A percentile compares a stretch with the other conserved stretches of the same genome.
Conservation (phyloP, 2,888 invertebrate species). For the Cryptus viduatorius region DNA sequence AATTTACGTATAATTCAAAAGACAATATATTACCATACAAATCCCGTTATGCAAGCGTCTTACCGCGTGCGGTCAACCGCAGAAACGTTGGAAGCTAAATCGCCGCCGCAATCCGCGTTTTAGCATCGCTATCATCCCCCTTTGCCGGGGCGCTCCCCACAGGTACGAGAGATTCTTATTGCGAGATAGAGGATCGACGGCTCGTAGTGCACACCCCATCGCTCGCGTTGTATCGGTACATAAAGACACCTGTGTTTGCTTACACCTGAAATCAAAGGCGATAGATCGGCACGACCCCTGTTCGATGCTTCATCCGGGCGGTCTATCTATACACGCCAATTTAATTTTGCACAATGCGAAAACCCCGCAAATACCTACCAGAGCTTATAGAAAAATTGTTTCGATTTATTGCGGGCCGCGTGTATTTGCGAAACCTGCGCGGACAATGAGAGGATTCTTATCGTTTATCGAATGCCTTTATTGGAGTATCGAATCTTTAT, state of each 20-base stretch:
- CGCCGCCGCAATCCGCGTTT: neutral
- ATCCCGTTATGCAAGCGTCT: neutral
- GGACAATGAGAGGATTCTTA: neutral
- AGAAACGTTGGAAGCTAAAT: conserved; percentile 31
- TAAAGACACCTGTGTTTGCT: conserved; percentile 83
- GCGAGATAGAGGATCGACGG: conserved; percentile 35
- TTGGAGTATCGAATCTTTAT: neutral
- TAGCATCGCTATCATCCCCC: conserved; percentile 34
- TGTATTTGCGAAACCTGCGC: conserved; percentile 60
- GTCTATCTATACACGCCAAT: conserved; percentile 43
- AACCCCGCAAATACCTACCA: neutral
- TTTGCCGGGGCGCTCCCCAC: conserved; percentile 5
- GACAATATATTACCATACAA: neutral
- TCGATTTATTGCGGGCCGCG: conserved; percentile 50
- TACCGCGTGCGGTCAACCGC: conserved; percentile 42
- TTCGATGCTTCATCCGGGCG: conserved; percentile 27
- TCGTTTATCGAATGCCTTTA: conserved; percentile 24
- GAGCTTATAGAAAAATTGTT: conserved; percentile 34
- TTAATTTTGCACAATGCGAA: conserved; percentile 59
- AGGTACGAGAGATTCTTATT: conserved; percentile 43
- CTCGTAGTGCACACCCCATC: conserved; percentile 19
- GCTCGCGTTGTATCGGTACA: conserved; percentile 33
- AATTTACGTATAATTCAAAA: neutral
- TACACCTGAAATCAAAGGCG: conserved; percentile 81
- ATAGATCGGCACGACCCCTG: conserved; percentile 45